Evolutionary conservation across 2,888 invertebrate genomes (phyloP), one percentile per base, ranked within the genome.

Genomic region (Phaonia tiefii): DNA sequence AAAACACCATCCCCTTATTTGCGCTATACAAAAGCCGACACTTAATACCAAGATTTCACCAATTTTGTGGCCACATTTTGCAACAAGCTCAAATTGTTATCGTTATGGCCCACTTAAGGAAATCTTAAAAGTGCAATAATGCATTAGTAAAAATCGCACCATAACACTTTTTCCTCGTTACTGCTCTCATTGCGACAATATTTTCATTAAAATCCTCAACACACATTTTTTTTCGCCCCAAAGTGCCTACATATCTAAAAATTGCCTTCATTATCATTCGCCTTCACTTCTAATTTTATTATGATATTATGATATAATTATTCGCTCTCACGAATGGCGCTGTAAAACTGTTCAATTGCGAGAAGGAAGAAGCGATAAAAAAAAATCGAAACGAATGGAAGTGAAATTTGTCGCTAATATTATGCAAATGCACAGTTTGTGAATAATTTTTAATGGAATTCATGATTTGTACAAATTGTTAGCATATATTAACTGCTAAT

Each of bases 271-370:
- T 54, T 69, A 22, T 56, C 2, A 26, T 63, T 13, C 42, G 17
- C 25, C 3, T 31, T 3, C 31, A 56, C 56, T 65, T 69, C 46
- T 42, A 56, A 80, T 73, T 80, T 42, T 69, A 69, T 80, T 73
- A 69, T 69, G 37, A 63, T 69, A 69, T 80, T 73, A 69, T 69
- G 37, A 63, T 54, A 71, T 79, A 60, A 71, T 71, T 67, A 56
- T 13, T 25, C 58, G 58, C 26, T 66, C 39, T 11, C n/a, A n/a
- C 63, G 49, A 26, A 67, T 39, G 37, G 42, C 8, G 54, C 58
- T 58, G 31, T 17, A 15, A 37, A 39, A 1, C 26, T 17, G 20
- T 60, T 17, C 17, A 39, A 39, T 15, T 15, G 60, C 22, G 22
- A 8, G 37, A 20, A 13, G 22, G 8, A 22, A 22, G 63, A 63